Evolutionary conservation across 1,140 invertebrate species (phyloP), one percentile per base, ranked within the genome.

Genomic region (Psilanteris sp.): DNA sequence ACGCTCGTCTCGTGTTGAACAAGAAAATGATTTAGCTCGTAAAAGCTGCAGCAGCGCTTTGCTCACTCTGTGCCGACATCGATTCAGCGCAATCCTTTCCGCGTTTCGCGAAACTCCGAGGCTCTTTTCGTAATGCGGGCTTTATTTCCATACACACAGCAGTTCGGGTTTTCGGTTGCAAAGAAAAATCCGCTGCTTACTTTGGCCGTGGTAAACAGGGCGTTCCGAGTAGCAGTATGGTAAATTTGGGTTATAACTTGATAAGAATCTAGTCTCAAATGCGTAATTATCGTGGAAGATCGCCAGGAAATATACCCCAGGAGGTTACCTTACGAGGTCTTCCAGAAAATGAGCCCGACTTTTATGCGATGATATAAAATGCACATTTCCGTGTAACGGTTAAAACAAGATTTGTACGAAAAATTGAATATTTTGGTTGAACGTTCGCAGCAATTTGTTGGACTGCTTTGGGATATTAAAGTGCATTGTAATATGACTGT

Each of bases 11-110:
- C 36, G 43, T 44, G 44, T 52, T 8, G 31, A 46, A 26, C 52
- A 37, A 43, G 55, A 59, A 77, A 68, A 80, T 78, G 71, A 78
- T 78, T 80, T 73, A 73, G 52, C 24, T 64, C 44, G 50, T 68
- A 64, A 78, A 78, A 72, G 37, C 67, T 16, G 46, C 37, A 52
- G 31, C 70, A 18, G 13, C 27, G 67, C 52, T 54, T 55, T 9
- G 9, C 54, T 41, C 18, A 20, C 8, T 22, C 24, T 32, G 15
- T 8, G 26, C 37, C 37, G 20, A 43, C 61, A 62, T 76, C 64
- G 64, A 64, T 76, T 62, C 43, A 36, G 22, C 11, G 27, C 70
- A 66, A 66, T 66, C 57, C 59, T 61, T 61, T 52, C 26, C 14
- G 43, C 52, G 24, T 50, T 70, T 36, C 24, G 43, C 48, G 24